Percentiles rank a stretch among this genome's conserved stretches.
phyloP scores from a whole-genome alignment of 2,113 vertebrate genomes.

The Stegostoma tigrinum region DNA sequence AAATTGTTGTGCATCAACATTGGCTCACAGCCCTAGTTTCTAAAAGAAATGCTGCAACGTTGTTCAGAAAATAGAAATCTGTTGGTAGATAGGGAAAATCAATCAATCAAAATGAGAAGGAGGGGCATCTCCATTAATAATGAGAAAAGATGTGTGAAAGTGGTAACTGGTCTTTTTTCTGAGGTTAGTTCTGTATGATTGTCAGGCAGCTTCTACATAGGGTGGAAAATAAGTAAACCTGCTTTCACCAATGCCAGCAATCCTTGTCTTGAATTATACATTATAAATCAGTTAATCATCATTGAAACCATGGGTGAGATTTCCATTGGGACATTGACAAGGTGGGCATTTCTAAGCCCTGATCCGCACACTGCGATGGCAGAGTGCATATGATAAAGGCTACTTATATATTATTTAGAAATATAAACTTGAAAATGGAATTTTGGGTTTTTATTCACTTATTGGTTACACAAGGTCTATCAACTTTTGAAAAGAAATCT shows the following conservation, averaged over 20 bases:
- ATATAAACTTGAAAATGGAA: too few relatives aligned
- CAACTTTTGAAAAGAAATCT: too few relatives aligned
- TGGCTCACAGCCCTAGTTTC: neutral
- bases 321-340: too few relatives aligned
- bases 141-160: neutral
- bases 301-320: neutral
- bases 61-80: neutral
- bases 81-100: neutral
- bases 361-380: neutral
- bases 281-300: neutral
- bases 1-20: constrained; percentile 11
- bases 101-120: neutral
- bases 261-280: neutral
- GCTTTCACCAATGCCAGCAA: neutral
- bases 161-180: neutral
- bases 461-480: too few relatives aligned
- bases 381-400: neutral
- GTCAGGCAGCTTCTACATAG: neutral
- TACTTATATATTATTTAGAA: too few relatives aligned
- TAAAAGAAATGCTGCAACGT: neutral
- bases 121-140: neutral
- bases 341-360: neutral
- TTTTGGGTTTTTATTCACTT: too few relatives aligned
- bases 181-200: neutral
- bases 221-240: neutral